phyloP scores from a whole-genome alignment of 53 echinoderm and acorn worm genomes.

The Astropecten irregularis region DNA sequence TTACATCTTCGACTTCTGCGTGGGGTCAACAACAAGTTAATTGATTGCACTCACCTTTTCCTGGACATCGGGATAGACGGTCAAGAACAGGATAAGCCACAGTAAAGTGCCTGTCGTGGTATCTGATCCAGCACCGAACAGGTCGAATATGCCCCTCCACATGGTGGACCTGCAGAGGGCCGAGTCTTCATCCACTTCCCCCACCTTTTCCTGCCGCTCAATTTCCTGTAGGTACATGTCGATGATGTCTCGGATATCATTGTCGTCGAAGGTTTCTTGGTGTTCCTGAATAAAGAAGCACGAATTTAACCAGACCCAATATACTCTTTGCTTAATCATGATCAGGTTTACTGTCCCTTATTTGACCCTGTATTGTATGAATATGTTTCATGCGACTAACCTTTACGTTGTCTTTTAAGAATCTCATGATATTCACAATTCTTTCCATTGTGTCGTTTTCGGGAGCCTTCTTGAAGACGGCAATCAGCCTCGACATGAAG shows the following conservation, averaged over 20 bases:
- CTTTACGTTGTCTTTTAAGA: not conserved
- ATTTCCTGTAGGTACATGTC: constrained; percentile 34
- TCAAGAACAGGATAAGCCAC: constrained; percentile 18
- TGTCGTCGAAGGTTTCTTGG: constrained; percentile 7
- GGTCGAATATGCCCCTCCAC: constrained; percentile 12
- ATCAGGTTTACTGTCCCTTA: too few species aligned
- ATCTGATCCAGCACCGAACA: constrained; percentile 50
- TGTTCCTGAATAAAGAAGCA: constrained; percentile 49
- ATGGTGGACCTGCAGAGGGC: constrained; percentile 5
- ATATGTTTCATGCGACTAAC: too few species aligned
- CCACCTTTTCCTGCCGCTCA: not conserved
- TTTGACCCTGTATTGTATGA: too few species aligned
- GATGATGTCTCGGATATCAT: constrained; percentile 44
- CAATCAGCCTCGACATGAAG: too few species aligned
- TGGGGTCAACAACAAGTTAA: too few species aligned
- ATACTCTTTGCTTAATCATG: too few species aligned
- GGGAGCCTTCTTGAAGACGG: too few species aligned
- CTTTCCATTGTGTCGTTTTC: too few species aligned
- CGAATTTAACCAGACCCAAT: too few species aligned
- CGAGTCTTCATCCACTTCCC: not conserved
- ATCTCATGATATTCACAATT: not conserved
- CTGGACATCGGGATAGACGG: constrained; percentile 14
- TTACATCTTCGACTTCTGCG: too few species aligned
- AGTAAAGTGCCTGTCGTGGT: constrained; percentile 16
- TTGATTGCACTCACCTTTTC: constrained; percentile 9